phyloP scores from a whole-genome alignment of 2,888 invertebrate species.

The Latrodectus hesperus region DNA sequence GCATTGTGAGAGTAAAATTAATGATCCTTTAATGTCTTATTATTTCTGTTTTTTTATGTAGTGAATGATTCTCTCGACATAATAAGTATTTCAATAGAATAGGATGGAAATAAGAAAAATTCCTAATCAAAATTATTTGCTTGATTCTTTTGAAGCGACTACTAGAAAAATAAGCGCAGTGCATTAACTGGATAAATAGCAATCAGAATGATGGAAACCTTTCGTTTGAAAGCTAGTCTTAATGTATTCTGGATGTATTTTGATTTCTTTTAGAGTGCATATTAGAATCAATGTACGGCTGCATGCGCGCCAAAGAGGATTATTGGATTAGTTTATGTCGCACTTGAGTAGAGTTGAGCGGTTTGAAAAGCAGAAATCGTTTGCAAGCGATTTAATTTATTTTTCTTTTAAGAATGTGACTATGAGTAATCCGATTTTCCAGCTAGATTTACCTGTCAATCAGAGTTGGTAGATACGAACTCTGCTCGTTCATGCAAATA shows the following conservation, averaged over 20 bases:
- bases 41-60: too few relatives aligned
- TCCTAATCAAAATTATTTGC: too few relatives aligned
- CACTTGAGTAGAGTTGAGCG: constrained; percentile 45
- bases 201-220: background rate
- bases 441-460: constrained; percentile 12
- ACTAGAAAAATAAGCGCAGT: too few relatives aligned
- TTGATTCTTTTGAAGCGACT: too few relatives aligned
- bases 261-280: background rate
- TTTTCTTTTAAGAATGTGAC: background rate
- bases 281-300: constrained; percentile 1
- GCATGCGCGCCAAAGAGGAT: background rate
- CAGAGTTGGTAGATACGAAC: background rate
- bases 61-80: too few relatives aligned
- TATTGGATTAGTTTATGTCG: constrained; percentile 49
- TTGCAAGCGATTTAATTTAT: constrained; percentile 27
- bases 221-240: background rate
- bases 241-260: background rate
- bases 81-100: too few relatives aligned
- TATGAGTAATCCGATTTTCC: constrained; percentile 14
- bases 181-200: too few relatives aligned
- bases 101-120: too few relatives aligned
- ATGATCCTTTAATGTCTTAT: too few relatives aligned
- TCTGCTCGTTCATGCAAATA: background rate
- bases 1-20: too few relatives aligned
- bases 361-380: constrained; percentile 26